Evolutionary conservation across 2,797 vertebrate genomes (phyloP), one percentile per base, ranked within the genome.

Genomic region (Zonotrichia albicollis): DNA sequence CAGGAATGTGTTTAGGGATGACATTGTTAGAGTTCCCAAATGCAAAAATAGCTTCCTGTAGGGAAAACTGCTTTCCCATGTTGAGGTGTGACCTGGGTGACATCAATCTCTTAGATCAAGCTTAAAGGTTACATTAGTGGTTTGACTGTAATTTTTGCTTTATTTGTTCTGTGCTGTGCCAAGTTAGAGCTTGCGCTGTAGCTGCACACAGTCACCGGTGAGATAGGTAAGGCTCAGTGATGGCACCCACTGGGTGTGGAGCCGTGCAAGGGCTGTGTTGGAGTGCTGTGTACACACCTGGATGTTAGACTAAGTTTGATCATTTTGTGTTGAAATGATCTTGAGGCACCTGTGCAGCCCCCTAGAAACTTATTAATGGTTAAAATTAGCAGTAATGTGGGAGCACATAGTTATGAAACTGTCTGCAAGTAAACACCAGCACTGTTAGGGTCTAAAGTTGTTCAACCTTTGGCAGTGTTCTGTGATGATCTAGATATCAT

Each of bases 221-320:
- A 48, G 42, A 18, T 6, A 20, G 6, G 32, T 53, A 2, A 26
- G 21, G 22, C 22, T 65, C 26, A 46, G 0, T 16, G 40, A 38
- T 58, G 57, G 6, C 22, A 38, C 6, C 8, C 7, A 3, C 4
- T 50, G 16, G 60, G 19, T 11, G 6, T 10, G 6, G 32, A 68
- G 12, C 54, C 51, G 11, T 68, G 34, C 46, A 58, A 34, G 65
- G 12, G 4, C 18, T 51, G 10, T 0, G 0, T 36, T 53, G 64
- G 64, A 68, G 29, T 0, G 0, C 26, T 61, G 9, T 25, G 5
- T 38, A 16, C 13, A 27, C 7, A 57, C 6, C 6, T 57, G 25
- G 36, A 15, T 48, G 13, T 61, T 79, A 65, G 57, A 51, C 38
- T 48, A 10, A 40, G 5, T 72, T 75, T 38, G 12, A 13, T 22